A percentile compares a stretch with the other conserved stretches of the same genome.
Evolutionary conservation across 2,888 invertebrate genomes (phyloP).

Genomic region (Ferdinandea cuprea): DNA sequence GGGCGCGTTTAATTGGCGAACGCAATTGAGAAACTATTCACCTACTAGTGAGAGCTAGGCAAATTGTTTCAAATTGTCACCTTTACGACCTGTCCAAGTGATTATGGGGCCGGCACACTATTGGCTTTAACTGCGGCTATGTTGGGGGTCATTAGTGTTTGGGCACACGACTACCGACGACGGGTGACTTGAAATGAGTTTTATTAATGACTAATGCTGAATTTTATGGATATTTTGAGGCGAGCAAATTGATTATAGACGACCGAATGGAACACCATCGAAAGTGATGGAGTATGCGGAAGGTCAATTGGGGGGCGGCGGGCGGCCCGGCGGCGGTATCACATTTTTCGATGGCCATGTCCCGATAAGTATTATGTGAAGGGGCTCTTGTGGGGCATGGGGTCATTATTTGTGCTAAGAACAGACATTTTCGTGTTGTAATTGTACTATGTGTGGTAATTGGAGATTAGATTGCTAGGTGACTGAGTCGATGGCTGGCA

Average conservation of each 20-base stretch:
- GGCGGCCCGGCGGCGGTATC: too few species aligned
- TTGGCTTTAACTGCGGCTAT: conserved; percentile 8
- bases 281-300: not conserved
- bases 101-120: conserved; percentile 53
- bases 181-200: conserved; percentile 8
- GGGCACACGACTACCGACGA: conserved; percentile 33
- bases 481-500: not conserved
- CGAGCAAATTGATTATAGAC: conserved; percentile 68
- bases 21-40: conserved; percentile 44
- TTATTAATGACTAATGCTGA: conserved; percentile 70
- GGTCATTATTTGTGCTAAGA: conserved; percentile 58
- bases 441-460: conserved; percentile 53
- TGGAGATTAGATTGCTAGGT: conserved; percentile 52
- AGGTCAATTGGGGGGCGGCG: conserved; percentile 52
- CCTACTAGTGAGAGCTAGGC: conserved; percentile 35
- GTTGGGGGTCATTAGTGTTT: conserved; percentile 49
- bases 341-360: conserved; percentile 22
- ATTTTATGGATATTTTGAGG: conserved; percentile 69
- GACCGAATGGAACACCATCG: conserved; percentile 14
- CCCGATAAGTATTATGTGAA: conserved; percentile 32
- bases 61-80: conserved; percentile 74
- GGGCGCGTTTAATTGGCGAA: conserved; percentile 30
- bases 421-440: conserved; percentile 51
- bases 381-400: conserved; percentile 29
- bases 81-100: conserved; percentile 71